Evolutionary conservation across 2,888 invertebrate genomes (phyloP).

Genomic region (Metallyticus violacea): DNA sequence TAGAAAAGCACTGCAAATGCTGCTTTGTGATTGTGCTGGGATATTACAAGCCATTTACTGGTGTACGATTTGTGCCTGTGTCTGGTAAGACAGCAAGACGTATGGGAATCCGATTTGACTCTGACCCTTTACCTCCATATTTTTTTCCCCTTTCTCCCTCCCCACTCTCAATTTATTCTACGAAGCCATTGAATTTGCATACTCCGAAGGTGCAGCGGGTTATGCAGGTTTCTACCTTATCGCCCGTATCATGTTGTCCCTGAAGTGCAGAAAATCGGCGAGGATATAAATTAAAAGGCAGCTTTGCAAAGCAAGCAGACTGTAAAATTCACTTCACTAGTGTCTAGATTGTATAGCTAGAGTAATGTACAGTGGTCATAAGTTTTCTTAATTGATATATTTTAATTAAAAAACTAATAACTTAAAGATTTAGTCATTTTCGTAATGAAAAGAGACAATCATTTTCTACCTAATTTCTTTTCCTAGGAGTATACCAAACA

Average conservation of each 20-base stretch:
- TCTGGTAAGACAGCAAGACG: not conserved
- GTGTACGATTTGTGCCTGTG: not conserved
- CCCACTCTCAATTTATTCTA: not conserved
- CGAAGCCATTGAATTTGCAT: not conserved
- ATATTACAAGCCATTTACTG: not conserved
- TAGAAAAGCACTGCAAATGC: too few relatives aligned
- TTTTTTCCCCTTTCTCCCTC: not conserved
- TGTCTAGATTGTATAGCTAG: not conserved
- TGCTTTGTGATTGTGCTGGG: not conserved
- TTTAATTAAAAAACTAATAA: too few relatives aligned
- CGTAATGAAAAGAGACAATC: too few relatives aligned
- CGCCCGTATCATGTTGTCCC: not conserved
- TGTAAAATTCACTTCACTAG: not conserved
- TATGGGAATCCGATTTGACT: not conserved
- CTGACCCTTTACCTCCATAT: not conserved
- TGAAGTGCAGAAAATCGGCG: not conserved
- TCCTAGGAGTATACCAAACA: too few relatives aligned
- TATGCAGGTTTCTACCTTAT: not conserved
- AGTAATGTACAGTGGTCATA: too few relatives aligned
- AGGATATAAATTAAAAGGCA: not conserved
- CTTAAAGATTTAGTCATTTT: too few relatives aligned
- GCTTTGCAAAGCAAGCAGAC: not conserved
- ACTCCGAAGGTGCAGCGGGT: not conserved
- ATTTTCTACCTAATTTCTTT: too few relatives aligned
- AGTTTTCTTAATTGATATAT: too few relatives aligned